Base-by-base conservation (phyloP, 2,797 vertebrate species). In the Botia kubotai region DNA sequence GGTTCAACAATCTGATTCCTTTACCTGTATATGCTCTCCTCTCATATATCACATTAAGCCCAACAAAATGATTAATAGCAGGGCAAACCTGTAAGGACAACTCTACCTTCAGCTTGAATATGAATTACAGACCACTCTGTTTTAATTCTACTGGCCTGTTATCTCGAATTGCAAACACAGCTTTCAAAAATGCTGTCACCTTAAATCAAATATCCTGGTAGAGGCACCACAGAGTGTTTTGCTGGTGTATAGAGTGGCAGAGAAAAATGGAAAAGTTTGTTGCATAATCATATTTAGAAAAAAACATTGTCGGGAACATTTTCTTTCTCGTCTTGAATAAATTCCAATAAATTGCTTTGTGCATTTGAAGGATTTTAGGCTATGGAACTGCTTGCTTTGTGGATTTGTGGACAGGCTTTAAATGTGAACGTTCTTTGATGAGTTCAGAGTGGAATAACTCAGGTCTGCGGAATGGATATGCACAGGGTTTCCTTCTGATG, bases 1-100 rank as follows among this genome's bases (percentile, higher is more conserved):
- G 7, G 39, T 65, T 50, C 65, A 57, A 77, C 75, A 80, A 80
- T 85, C 72, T 74, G 80, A 85, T 82, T 80, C 80, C 76, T 87
- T 82, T 73, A 82, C 65, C 82, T 74, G 80, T 79, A 67, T 71
- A 58, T 78, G 82, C 29, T 53, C 68, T 57, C 57, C 57, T 76
- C 75, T 55, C 21, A 39, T 13, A 58, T 33, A 46, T 33, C 43
- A 55, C 53, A 77, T 83, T 81, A 79, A 79, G 76, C 76, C 43
- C 75, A 84, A 75, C 60, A 48, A 46, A 63, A 29, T 84, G 79
- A 83, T 77, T 69, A 86, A 82, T 76, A 72, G 17, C 73, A 73
- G 53, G 73, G 60, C 75, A 75, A 77, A 76, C 71, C 10, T 17
- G 2, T 6, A 12, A 75, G 46, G 60, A 80, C 71, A 71, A 74